These are phyloP conservation scores for Hucho hucho DNA, from an alignment of 2,113 vertebrate species.

Conservation along the genomic window DNA sequence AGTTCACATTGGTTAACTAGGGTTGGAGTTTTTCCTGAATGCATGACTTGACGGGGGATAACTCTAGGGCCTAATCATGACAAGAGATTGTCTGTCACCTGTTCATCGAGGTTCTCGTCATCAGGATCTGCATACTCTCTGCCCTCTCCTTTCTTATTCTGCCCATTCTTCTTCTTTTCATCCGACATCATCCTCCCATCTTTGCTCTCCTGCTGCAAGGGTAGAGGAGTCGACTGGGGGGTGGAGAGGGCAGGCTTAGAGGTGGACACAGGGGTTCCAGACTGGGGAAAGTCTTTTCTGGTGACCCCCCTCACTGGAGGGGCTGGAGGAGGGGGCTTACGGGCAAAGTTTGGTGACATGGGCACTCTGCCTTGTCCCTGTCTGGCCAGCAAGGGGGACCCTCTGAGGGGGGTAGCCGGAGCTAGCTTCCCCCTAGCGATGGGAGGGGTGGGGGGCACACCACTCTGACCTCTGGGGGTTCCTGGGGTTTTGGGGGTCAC, in stretches of 20 bases:
- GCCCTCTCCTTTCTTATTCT: slow-evolving; percentile 48
- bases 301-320: slow-evolving; percentile 77
- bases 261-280: slow-evolving; percentile 1
- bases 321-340: slow-evolving; percentile 76
- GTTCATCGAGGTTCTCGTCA: slow-evolving; percentile 44
- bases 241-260: slow-evolving; percentile 15
- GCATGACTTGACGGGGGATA: no score
- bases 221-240: neutral
- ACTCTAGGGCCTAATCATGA: neutral
- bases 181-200: slow-evolving; percentile 18
- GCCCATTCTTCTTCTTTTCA: slow-evolving; percentile 36
- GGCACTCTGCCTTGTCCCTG: slow-evolving; percentile 57
- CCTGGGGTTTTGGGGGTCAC: slow-evolving; percentile 12
- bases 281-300: slow-evolving; percentile 63
- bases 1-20: no score
- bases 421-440: slow-evolving; percentile 57
- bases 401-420: slow-evolving; percentile 50
- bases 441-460: slow-evolving; percentile 40
- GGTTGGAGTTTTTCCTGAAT: no score
- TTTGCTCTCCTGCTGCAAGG: slow-evolving; percentile 23
- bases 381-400: slow-evolving; percentile 69
- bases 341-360: slow-evolving; percentile 67
- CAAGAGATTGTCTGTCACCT: slow-evolving; percentile 42
- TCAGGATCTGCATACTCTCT: slow-evolving; percentile 28
- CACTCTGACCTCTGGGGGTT: neutral